Conservation (phyloP, 2,888 invertebrate species). For the Amblyjoppa fuscipennis region DNA sequence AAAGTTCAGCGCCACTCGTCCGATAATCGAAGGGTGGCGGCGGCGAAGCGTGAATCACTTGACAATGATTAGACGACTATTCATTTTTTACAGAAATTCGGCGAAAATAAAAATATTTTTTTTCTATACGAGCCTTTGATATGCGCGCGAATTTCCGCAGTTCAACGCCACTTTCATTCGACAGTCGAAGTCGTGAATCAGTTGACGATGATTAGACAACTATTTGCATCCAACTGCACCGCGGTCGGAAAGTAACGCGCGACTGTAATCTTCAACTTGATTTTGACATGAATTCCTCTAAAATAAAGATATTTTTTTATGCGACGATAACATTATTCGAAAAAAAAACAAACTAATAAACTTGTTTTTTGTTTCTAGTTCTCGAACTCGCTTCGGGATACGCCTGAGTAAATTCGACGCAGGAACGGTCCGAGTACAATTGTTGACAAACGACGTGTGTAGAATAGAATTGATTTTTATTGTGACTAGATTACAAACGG, state of each 20-base stretch:
- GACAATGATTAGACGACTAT: slow-evolving; percentile 52
- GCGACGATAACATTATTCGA: too few relatives aligned
- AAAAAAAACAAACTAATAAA: too few relatives aligned
- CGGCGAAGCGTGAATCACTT: slow-evolving; percentile 54
- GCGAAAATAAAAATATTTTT: too few relatives aligned
- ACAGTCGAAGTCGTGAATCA: slow-evolving; percentile 67
- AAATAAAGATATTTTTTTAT: too few relatives aligned
- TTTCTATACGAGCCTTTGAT: slow-evolving; percentile 50
- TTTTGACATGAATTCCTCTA: too few relatives aligned
- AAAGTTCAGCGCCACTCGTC: slow-evolving; percentile 75
- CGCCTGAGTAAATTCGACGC: not conserved
- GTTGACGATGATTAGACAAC: slow-evolving; percentile 58
- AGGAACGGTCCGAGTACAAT: slow-evolving; percentile 32
- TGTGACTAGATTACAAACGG: slow-evolving; percentile 85
- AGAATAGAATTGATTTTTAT: slow-evolving; percentile 85
- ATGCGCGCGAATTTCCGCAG: slow-evolving; percentile 77
- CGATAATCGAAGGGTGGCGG: slow-evolving; percentile 68
- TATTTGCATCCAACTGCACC: slow-evolving; percentile 1
- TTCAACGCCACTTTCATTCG: slow-evolving; percentile 74
- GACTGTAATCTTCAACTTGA: too few relatives aligned
- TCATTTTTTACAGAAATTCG: too few relatives aligned
- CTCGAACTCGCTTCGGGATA: not conserved
- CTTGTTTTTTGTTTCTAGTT: too few relatives aligned
- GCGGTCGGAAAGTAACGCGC: not conserved
- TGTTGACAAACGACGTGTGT: slow-evolving; percentile 63